Evolutionary conservation across 2,888 invertebrate genomes (phyloP), one percentile per base, ranked within the genome.

Genomic region (Norana najaformis): DNA sequence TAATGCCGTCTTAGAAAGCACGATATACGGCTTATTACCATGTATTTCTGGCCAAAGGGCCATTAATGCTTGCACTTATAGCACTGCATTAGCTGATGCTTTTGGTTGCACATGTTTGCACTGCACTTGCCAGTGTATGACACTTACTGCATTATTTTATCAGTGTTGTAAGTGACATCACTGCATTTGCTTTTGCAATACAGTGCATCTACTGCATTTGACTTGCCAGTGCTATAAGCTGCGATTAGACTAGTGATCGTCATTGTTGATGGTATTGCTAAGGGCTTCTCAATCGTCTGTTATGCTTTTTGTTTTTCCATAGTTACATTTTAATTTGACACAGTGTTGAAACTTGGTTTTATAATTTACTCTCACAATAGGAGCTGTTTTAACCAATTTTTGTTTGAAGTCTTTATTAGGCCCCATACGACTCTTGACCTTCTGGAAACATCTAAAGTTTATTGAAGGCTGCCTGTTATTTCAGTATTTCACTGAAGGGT

Each of bases 61-160:
- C 69, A n/a, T 69, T 69, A 69, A 69, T n/a, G 69, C 69, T 69
- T 69, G 69, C 69, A 69, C 69, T 69, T 69, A 69, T 69, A 69
- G 69, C 69, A 69, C 69, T 69, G 69, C 69, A 69, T 69, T 69
- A n/a, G 69, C n/a, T n/a, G 69, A 69, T 69, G 69, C n/a, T 30
- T 30, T 69, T n/a, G n/a, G 69, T 69, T n/a, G 69, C 69, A 69
- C 69, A n/a, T 69, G 69, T n/a, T n/a, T n/a, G 47, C 69, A 69
- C 69, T 69, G 69, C 69, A 69, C n/a, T 69, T 69, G 69, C n/a
- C n/a, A 69, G 69, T 69, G 69, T 69, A 69, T 69, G 69, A n/a
- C 69, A n/a, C 69, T n/a, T 69, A 69, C 69, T 41, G 41, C 16
- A 41, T 18, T 11, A 16, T 4, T 41, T 41, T 41, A 18, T 41